Base-by-base conservation (phyloP, 2,888 invertebrate species). In the Trichopria drosophilae region DNA sequence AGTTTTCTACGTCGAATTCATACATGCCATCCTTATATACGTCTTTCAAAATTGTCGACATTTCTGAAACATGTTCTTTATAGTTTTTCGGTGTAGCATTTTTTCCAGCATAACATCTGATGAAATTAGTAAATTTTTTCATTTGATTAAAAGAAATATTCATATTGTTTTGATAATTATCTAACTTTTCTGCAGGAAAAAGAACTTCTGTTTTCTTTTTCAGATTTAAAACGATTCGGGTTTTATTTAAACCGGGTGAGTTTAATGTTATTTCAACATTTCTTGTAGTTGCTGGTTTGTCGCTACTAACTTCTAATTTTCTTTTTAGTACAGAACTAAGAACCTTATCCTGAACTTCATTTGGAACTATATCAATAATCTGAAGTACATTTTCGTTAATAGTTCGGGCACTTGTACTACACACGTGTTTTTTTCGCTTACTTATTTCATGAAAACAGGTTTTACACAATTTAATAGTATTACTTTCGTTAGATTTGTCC, bases 1-100 rank as follows among this genome's bases (percentile, higher is more conserved):
- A 15, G 13, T 42, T 42, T 44, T 50, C 22, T 44, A n/a, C 16
- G 10, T 50, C 50, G 31, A 50, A 50, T 36, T 50, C 43, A 24
- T 29, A 18, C 26, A 16, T 28, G 20, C 28, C 44, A 6, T 29
- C 16, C 29, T 46, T 41, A 34, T 46, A 41, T 12, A 46, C 6
- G 16, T 46, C 34, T 24, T 46, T 16, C 16, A 36, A 28, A 20
- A 23, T 20, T 31, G 37, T 44, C 32, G 18, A 37, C 40, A 29
- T 23, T 39, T 40, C 28, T 23, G 16, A 39, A 15, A 45, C 16
- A 39, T 45, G 47, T 40, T 47, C 47, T 16, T 15, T 22, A 40
- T 47, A 40, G 32, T 47, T 40, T 18, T 12, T 13, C 15, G 46
- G 36, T 26, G 37, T 18, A 4, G 19, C 39, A 13, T 23, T 47